Conservation (phyloP, 2,888 invertebrate genomes). For the Trissonchulus latispiculum region DNA sequence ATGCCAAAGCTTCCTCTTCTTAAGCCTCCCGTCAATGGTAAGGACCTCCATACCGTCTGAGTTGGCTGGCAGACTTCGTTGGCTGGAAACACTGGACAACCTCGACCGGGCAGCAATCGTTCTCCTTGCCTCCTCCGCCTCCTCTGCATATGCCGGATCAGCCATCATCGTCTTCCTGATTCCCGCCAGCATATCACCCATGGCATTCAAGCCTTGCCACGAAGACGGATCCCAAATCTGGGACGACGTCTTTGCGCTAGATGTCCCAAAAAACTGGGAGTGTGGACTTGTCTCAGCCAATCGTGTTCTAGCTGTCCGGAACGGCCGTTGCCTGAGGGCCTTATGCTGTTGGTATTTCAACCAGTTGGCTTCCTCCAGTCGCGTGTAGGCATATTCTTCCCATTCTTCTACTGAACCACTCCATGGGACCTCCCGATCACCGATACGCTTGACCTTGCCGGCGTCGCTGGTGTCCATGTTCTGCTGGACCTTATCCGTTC, state of each 20-base stretch:
- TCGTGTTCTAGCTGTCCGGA: background rate
- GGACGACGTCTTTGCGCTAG: background rate
- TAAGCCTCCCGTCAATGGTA: too few relatives aligned
- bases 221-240: too few relatives aligned
- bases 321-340: background rate
- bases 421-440: background rate
- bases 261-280: background rate
- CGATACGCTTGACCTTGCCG: background rate
- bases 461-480: background rate
- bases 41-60: too few relatives aligned
- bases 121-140: too few relatives aligned
- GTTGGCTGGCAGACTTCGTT: too few relatives aligned
- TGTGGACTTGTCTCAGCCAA: background rate
- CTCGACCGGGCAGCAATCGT: too few relatives aligned
- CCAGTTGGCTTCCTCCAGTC: background rate
- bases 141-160: background rate
- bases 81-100: too few relatives aligned
- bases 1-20: too few relatives aligned
- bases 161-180: slow-evolving; percentile 3
- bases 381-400: background rate
- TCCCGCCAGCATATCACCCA: background rate
- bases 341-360: slow-evolving; percentile 10
- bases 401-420: background rate
- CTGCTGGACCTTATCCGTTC: background rate
- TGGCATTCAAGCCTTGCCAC: slow-evolving; percentile 4